Evolutionary conservation across 1,140 invertebrate species (phyloP).

Genomic region (Proctacanthus coquilletti): DNA sequence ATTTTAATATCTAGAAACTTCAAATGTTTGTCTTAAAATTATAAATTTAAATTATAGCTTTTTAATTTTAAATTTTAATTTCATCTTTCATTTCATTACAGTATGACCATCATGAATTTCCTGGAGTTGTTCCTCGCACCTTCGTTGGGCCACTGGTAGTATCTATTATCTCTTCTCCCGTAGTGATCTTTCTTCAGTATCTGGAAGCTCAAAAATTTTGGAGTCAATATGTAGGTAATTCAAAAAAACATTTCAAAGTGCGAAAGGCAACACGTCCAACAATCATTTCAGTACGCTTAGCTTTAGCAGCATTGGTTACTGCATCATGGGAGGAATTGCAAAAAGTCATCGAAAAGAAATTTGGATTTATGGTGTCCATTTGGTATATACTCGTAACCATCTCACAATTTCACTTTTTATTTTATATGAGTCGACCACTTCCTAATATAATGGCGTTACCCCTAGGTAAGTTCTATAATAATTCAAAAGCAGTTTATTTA

Average conservation of each 20-base stretch:
- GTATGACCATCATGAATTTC: conserved; percentile 98
- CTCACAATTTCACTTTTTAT: conserved; percentile 96
- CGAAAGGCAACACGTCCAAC: neutral
- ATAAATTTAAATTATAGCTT: neutral
- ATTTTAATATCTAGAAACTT: neutral
- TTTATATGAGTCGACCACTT: conserved; percentile 84
- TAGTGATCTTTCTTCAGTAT: conserved; percentile 51
- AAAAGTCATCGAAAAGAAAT: conserved; percentile 52
- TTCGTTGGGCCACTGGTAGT: conserved; percentile 88
- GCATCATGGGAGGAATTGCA: conserved; percentile 55
- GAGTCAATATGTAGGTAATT: conserved; percentile 78
- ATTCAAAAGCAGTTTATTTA: conserved; percentile 37
- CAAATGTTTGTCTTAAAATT: neutral
- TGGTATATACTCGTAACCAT: conserved; percentile 77
- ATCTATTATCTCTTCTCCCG: conserved; percentile 59
- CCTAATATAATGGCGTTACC: conserved; percentile 93
- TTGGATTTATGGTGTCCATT: conserved; percentile 57
- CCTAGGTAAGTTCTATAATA: conserved; percentile 52
- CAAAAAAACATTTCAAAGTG: neutral
- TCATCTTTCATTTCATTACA: conserved; percentile 48
- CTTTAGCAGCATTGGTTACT: conserved; percentile 61
- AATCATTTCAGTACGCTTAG: conserved; percentile 61
- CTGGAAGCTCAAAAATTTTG: conserved; percentile 71
- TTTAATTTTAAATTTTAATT: neutral
- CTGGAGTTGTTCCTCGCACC: conserved; percentile 93